Conservation (phyloP, 2,888 invertebrate genomes). For the Lasioglossum oenotherae region DNA sequence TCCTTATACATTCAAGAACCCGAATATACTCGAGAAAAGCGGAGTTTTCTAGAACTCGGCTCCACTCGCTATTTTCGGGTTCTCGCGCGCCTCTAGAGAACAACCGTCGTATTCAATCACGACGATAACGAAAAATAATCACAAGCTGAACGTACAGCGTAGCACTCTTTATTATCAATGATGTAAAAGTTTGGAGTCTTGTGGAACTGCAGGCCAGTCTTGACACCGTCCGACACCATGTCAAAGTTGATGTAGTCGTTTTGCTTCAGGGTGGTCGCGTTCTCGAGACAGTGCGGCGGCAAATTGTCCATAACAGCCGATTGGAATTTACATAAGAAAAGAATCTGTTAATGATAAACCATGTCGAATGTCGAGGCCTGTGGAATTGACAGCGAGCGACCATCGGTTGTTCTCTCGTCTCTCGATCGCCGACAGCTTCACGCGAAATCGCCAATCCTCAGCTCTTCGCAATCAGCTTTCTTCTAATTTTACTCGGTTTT, state of each 20-base stretch:
- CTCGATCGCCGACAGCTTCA: constrained; percentile 22
- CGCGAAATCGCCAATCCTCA: background rate
- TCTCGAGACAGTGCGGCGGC: constrained; percentile 69
- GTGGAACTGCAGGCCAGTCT: constrained; percentile 64
- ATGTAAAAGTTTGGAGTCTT: constrained; percentile 70
- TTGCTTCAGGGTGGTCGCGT: constrained; percentile 63
- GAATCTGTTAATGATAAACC: background rate
- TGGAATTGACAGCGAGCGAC: constrained; percentile 12
- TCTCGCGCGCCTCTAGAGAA: background rate
- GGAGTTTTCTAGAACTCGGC: background rate
- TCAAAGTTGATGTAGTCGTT: constrained; percentile 71
- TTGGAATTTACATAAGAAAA: background rate
- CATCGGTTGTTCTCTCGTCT: constrained; percentile 34
- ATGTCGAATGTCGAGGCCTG: constrained; percentile 2
- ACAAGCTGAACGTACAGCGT: constrained; percentile 59
- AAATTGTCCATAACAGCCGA: constrained; percentile 60
- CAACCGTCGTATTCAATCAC: background rate
- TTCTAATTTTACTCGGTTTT: constrained; percentile 57
- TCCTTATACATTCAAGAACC: too few relatives aligned
- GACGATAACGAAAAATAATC: background rate
- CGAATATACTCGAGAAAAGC: too few relatives aligned
- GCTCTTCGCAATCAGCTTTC: constrained; percentile 31
- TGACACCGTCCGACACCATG: constrained; percentile 63
- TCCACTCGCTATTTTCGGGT: background rate
- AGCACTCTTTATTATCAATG: constrained; percentile 67